These are phyloP conservation scores for Candidula unifasciata DNA, from an alignment of 2,888 invertebrate genomes.

Conservation along the genomic window DNA sequence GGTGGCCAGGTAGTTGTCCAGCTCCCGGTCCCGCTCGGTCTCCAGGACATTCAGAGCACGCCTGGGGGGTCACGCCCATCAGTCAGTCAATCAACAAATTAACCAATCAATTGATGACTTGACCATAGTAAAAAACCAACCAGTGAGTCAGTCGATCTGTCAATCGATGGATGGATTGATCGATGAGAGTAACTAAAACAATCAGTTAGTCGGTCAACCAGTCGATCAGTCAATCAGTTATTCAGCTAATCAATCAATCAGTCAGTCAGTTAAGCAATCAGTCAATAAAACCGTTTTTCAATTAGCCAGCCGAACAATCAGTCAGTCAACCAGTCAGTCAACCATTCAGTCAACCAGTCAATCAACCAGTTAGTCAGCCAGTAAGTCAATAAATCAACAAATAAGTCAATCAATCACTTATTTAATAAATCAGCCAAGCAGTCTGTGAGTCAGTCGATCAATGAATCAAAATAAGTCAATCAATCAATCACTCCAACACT, in stretches of 20 bases:
- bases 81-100: too few relatives aligned
- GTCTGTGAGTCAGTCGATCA: too few relatives aligned
- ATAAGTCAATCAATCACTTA: slow-evolving; percentile 16
- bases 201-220: too few relatives aligned
- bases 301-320: neutral
- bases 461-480: too few relatives aligned
- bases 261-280: too few relatives aligned
- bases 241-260: neutral
- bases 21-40: slow-evolving; percentile 34
- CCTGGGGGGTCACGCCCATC: slow-evolving; percentile 22
- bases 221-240: neutral
- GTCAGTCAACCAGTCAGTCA: neutral
- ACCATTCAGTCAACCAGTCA: neutral
- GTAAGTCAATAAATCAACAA: neutral
- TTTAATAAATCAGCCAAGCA: too few relatives aligned
- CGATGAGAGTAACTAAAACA: neutral
- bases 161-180: neutral
- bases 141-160: too few relatives aligned
- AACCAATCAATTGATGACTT: too few relatives aligned
- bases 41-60: slow-evolving; percentile 37
- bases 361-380: neutral
- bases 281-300: too few relatives aligned
- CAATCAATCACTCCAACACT: too few relatives aligned
- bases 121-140: neutral
- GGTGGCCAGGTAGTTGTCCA: slow-evolving; percentile 50